Evolutionary conservation across 2,888 invertebrate species (phyloP).

Genomic region (Pegoplata infirma): DNA sequence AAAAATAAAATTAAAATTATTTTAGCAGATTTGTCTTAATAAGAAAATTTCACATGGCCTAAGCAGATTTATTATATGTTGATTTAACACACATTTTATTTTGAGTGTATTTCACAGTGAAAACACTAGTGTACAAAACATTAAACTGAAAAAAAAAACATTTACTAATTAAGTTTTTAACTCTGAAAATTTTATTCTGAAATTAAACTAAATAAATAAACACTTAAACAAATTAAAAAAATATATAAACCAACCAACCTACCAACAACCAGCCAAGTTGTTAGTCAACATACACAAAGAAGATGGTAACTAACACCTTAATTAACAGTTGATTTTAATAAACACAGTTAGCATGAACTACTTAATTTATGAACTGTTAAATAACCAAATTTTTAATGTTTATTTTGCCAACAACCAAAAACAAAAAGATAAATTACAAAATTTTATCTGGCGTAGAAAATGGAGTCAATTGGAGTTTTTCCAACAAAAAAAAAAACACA

Average conservation of each 20-base stretch:
- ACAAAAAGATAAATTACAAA: background rate
- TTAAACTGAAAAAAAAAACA: background rate
- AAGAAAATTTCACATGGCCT: no score
- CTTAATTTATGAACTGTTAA: background rate
- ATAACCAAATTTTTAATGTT: background rate
- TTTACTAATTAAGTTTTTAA: conserved; percentile 48
- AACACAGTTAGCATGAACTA: background rate
- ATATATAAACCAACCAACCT: background rate
- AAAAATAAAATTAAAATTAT: no score
- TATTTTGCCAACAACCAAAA: background rate
- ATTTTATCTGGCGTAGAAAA: background rate
- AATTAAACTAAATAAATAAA: conserved; percentile 28
- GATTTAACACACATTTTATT: no score
- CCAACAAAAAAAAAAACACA: background rate
- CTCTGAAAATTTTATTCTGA: conserved; percentile 44
- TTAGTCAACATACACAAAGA: no score
- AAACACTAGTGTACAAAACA: background rate
- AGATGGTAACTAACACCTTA: conserved; percentile 34
- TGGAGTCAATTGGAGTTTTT: background rate
- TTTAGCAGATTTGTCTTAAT: no score
- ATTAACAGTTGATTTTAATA: conserved; percentile 45
- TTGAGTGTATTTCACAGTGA: background rate
- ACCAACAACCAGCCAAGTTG: no score
- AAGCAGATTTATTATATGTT: no score
- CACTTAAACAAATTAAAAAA: background rate